Conservation (phyloP, 2,888 invertebrate species). For the Drosophila putrida region DNA sequence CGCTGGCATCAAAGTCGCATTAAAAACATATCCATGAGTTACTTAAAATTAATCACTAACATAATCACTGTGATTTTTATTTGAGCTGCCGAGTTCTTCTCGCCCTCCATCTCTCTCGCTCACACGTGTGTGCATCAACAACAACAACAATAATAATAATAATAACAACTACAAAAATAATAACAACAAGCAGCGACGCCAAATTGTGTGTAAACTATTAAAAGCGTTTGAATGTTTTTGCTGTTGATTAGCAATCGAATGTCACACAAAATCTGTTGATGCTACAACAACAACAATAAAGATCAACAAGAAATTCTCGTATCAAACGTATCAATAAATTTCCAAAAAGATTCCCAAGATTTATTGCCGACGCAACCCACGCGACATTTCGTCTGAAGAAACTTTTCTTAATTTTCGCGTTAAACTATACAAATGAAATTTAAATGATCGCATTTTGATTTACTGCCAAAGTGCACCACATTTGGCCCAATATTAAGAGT, state of each 20-base stretch:
- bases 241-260: conserved; percentile 57
- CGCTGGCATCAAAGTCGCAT: conserved; percentile 72
- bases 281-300: conserved; percentile 44
- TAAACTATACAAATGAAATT: conserved; percentile 43
- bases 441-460: conserved; percentile 71
- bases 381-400: conserved; percentile 54
- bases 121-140: conserved; percentile 66
- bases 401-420: conserved; percentile 42
- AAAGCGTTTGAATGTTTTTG: conserved; percentile 59
- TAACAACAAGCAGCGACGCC: conserved; percentile 20
- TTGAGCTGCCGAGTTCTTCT: conserved; percentile 52
- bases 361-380: conserved; percentile 69
- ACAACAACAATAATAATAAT: conserved; percentile 32
- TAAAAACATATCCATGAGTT: conserved; percentile 81
- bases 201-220: conserved; percentile 64
- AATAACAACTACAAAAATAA: conserved; percentile 23
- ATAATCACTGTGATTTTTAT: conserved; percentile 80
- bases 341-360: conserved; percentile 50
- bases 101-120: conserved; percentile 25
- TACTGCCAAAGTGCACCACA: conserved; percentile 74
- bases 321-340: conserved; percentile 45
- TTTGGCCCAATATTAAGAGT: conserved; percentile 62
- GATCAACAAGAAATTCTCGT: conserved; percentile 28
- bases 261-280: conserved; percentile 50
- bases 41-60: conserved; percentile 81